A percentile compares a stretch with the other conserved stretches of the same genome.
These are phyloP conservation scores for Albula glossodonta DNA, from an alignment of 2,113 vertebrate species.

Conservation along the genomic window DNA sequence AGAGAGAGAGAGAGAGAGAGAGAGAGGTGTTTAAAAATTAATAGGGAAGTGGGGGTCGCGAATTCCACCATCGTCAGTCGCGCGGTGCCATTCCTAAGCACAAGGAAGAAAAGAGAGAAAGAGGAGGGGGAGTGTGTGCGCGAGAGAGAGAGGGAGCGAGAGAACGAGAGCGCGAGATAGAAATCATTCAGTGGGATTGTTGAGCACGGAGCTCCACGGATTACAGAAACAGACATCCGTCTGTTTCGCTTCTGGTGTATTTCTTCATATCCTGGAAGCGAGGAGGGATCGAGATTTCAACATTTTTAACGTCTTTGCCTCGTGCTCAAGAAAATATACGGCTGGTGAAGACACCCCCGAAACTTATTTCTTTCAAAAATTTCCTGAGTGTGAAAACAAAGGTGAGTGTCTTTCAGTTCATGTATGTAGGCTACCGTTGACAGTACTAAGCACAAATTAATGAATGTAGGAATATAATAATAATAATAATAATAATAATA, in stretches of 20 bases:
- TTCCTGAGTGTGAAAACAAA: constrained; percentile 47
- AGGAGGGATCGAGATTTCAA: constrained; percentile 49
- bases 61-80: constrained; percentile 49
- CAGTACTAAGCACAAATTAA: background rate
- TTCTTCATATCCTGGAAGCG: constrained; percentile 55
- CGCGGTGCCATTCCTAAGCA: constrained; percentile 61
- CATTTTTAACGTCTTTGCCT: constrained; percentile 44
- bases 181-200: constrained; percentile 68
- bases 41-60: background rate
- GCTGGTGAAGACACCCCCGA: constrained; percentile 43
- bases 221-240: constrained; percentile 54
- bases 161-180: constrained; percentile 58
- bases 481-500: background rate
- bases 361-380: constrained; percentile 53
- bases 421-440: background rate
- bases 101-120: constrained; percentile 46
- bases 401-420: constrained; percentile 52
- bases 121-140: constrained; percentile 22
- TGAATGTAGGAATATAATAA: background rate
- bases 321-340: constrained; percentile 53
- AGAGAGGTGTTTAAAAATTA: background rate
- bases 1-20: constrained; percentile 1
- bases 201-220: constrained; percentile 68
- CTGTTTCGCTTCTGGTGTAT: constrained; percentile 42
- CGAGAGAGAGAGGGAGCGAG: constrained; percentile 50